Evolutionary conservation across 2,888 invertebrate genomes (phyloP), one percentile per base, ranked within the genome.

Genomic region (Carpatolechia fugitivella): DNA sequence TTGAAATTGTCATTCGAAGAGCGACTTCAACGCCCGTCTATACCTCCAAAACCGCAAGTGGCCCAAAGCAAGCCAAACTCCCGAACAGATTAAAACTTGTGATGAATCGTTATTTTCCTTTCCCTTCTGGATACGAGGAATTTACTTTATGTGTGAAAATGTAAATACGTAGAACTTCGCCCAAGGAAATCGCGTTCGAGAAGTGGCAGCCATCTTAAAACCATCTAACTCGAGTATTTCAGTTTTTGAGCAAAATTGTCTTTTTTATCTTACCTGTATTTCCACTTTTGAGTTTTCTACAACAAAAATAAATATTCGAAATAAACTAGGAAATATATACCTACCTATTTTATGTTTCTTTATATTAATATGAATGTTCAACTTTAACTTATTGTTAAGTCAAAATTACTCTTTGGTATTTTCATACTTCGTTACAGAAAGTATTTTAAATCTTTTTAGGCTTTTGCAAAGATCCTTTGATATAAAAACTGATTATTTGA

Each of bases 111-210:
- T 83, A 82, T 85, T 85, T 86, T 82, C 83, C 76, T 80, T 82
- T 74, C 61, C 71, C 75, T 80, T 79, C 76, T 78, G 83, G 74
- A 74, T 79, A 78, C 81, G 77, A 77, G 78, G 76, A 83, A 72
- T 80, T 83, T 87, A 82, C 82, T 82, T 84, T 86, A 83, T 83
- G 80, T 86, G 84, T 82, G 82, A 84, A 87, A 86, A 88, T 87
- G 88, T 86, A 86, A 87, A 88, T 87, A 88, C 77, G 77, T 70
- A 67, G 75, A 84, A 85, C 78, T 86, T 85, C 76, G 67, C 40
- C 38, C 29, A 51, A 83, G 82, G 78, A 84, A 87, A 85, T 85
- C 83, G 75, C 80, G 78, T 80, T 75, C 72, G 71, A 16, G 10
- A 41, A 41, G 40, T 41, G 11, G 18, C 18, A 18, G 18, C 40